Percentiles rank a stretch among this genome's conserved stretches.
phyloP scores from a whole-genome alignment of 2,113 vertebrate genomes.

The Phalacrocorax brasilianus region DNA sequence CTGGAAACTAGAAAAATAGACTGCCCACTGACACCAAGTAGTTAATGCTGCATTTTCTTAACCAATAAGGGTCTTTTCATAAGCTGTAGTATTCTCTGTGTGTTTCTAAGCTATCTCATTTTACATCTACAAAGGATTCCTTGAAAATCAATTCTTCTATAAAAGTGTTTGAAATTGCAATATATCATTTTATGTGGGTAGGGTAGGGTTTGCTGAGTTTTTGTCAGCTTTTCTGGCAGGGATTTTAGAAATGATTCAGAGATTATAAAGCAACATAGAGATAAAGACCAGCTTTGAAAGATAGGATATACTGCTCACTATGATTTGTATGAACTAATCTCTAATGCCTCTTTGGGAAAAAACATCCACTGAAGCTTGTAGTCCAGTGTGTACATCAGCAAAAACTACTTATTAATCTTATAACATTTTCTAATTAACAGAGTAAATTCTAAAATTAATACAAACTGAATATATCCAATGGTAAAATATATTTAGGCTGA shows the following conservation, averaged over 20 bases:
- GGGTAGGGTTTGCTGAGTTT: background rate
- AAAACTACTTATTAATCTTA: slow-evolving; percentile 66
- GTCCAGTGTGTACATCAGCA: slow-evolving; percentile 6
- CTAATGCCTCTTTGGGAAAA: background rate
- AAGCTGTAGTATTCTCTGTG: background rate
- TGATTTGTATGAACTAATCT: slow-evolving; percentile 13
- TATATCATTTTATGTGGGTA: background rate
- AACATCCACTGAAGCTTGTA: background rate
- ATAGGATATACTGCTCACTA: background rate
- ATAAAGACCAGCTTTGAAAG: background rate
- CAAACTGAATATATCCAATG: slow-evolving; percentile 55
- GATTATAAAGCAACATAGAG: slow-evolving; percentile 6
- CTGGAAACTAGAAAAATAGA: background rate
- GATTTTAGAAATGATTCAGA: slow-evolving; percentile 35
- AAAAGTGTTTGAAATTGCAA: background rate
- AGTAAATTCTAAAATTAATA: slow-evolving; percentile 64
- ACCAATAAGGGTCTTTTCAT: background rate
- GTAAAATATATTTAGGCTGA: slow-evolving; percentile 26
- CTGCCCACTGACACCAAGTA: background rate
- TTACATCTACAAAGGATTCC: background rate
- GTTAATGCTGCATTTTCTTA: background rate
- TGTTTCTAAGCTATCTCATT: background rate
- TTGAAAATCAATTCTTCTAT: slow-evolving; percentile 11
- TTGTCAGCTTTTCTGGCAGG: background rate
- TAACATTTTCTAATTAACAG: slow-evolving; percentile 71